Evolutionary conservation across 2,797 vertebrate genomes (phyloP), one percentile per base, ranked within the genome.

Genomic region (Anguilla anguilla): DNA sequence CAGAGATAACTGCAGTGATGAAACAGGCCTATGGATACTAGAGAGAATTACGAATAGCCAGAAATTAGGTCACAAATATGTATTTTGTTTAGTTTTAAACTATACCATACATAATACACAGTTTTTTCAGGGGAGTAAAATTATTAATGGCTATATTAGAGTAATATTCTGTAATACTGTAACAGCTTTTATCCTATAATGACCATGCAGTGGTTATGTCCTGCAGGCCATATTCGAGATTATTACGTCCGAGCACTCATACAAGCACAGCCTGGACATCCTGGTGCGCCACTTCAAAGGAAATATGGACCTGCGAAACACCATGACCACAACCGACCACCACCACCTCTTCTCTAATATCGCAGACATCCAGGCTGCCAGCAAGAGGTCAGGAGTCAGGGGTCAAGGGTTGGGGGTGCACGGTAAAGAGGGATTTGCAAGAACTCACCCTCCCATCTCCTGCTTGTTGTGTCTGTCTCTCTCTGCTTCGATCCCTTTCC

Each of bases 271-370:
- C 91, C 94, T 99, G 90, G 91, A 91, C 28, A 90, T 98, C 92
- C 96, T 99, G 91, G 97, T 98, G 89, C 39, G 90, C 0, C 96
- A 97, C 92, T 99, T 99, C 94, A 96, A 97, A 94, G 93, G 35
- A 86, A 98, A 91, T 0, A 91, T 91, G 6, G 93, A 92, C 67
- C 95, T 99, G 89, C 96, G 35, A 89, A 95, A 92, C 2, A 97
- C 97, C 0, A 96, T 99, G 96, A 99, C 96, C 0, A 86, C 94
- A 88, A 98, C 89, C 0, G 98, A 99, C 74, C 97, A 97, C 86
- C 99, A 99, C 89, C 99, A 99, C 92, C 98, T 99, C 91, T 99
- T 99, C 96, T 99, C 99, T 93, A 99, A 99, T 95, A 96, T 99
- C 55, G 61, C 93, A 0, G 97, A 99, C 87, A 96, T 99, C 89